A percentile compares a stretch with the other conserved stretches of the same genome.
These are phyloP conservation scores for Formica exsecta DNA, from an alignment of 1,140 invertebrate genomes.

Conservation along the genomic window DNA sequence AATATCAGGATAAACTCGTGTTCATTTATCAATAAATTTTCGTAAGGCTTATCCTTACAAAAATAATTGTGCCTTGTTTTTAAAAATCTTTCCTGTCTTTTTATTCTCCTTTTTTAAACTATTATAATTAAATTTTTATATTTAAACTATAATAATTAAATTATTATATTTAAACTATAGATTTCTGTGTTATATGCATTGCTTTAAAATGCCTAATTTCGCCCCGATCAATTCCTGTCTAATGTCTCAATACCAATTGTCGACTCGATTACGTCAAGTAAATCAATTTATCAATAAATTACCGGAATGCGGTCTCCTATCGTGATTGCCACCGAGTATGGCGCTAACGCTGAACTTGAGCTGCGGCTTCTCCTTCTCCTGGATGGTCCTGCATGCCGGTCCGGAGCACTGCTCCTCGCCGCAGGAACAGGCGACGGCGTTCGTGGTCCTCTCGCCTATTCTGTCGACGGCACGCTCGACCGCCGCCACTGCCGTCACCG, in stretches of 20 bases:
- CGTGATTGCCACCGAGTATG: slow-evolving; percentile 91
- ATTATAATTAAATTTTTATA: no score
- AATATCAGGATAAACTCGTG: background rate
- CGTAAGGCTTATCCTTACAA: background rate
- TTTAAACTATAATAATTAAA: no score
- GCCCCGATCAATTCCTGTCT: background rate
- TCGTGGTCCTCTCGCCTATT: slow-evolving; percentile 80
- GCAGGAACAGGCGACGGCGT: slow-evolving; percentile 80
- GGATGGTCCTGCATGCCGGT: slow-evolving; percentile 79
- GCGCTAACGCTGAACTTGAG: slow-evolving; percentile 97
- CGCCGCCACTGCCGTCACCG: slow-evolving; percentile 56
- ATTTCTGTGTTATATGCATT: background rate
- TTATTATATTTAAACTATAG: background rate
- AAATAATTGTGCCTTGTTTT: background rate
- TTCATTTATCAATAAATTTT: slow-evolving; percentile 33
- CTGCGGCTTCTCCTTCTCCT: slow-evolving; percentile 90
- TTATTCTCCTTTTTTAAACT: no score
- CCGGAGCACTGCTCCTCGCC: slow-evolving; percentile 82
- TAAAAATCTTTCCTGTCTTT: background rate
- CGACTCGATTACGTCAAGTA: slow-evolving; percentile 28
- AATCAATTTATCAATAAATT: slow-evolving; percentile 67
- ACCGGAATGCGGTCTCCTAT: slow-evolving; percentile 84
- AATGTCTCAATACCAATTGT: background rate
- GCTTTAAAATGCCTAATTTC: background rate
- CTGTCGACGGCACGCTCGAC: slow-evolving; percentile 79